Evolutionary conservation across 1,140 invertebrate genomes (phyloP), one percentile per base, ranked within the genome.

Genomic region (Pinna nobilis): DNA sequence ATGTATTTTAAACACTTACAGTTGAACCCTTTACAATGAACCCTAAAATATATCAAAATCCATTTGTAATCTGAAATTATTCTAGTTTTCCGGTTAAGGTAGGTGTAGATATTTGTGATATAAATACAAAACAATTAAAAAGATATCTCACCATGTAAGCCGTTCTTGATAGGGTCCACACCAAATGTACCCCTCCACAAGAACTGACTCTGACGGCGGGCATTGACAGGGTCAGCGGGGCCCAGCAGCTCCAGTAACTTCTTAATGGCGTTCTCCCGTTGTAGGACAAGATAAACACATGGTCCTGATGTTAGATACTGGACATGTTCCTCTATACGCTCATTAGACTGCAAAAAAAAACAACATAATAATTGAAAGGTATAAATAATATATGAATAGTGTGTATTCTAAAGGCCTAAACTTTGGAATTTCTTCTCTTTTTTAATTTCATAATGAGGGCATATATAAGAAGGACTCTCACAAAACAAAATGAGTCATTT

Each of bases 181-280:
- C 87, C 87, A 83, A 86, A 87, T n/a, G 80, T 76, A 33, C 82
- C 86, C 20, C 87, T 72, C 86, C 85, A 86, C 57, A 81, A 76
- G 63, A 86, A 84, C 78, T 85, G 84, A 50, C 75, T 84, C n/a
- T 78, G 82, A 59, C 78, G 57, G 15, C 84, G 49, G 4, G 86
- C 86, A 65, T 49, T 75, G 59, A 76, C 70, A 1, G 87, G 87
- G 47, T 88, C 86, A 44, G 69, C 63, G 9, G 87, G 85, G 9
- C 87, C 87, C 28, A 87, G 47, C 7, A 88, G 59, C 51, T 87
- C 84, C 9, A 80, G 23, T 4, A 88, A 72, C 55, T 79, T 79
- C 66, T 86, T 86, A 2, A 88, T 79, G n/a, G 83, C 83, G 75
- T 87, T 87, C 44, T 86, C 84, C 18, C 84, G 70, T 55, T 81